Evolutionary conservation across 2,113 vertebrate genomes (phyloP).

Genomic region (Fulmarus glacialis): DNA sequence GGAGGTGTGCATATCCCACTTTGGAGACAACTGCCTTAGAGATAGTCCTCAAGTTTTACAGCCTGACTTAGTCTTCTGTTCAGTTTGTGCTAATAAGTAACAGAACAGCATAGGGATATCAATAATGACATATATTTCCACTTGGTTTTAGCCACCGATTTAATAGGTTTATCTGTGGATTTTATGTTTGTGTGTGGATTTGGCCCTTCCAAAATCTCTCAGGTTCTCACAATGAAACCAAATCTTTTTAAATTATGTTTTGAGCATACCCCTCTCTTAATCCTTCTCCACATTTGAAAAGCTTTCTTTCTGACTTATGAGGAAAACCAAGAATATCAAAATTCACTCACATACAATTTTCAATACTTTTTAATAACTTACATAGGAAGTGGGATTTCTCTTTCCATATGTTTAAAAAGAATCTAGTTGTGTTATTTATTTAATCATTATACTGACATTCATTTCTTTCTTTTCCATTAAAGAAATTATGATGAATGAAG

Average conservation of each 20-base stretch:
- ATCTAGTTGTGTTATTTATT: background rate
- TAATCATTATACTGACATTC: rapidly evolving
- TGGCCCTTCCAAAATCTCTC: background rate
- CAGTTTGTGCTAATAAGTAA: background rate
- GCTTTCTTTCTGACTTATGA: background rate
- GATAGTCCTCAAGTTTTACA: background rate
- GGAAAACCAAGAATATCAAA: background rate
- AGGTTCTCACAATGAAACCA: background rate
- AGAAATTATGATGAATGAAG: background rate
- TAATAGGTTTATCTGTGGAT: background rate
- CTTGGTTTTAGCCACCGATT: background rate
- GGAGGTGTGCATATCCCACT: rapidly evolving
- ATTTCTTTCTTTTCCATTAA: background rate
- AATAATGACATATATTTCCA: background rate
- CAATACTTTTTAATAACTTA: background rate
- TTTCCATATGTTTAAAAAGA: background rate
- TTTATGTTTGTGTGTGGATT: background rate
- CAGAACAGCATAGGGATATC: background rate
- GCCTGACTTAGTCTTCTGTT: background rate
- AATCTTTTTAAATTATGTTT: background rate
- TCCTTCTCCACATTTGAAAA: background rate
- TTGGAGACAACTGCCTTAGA: background rate
- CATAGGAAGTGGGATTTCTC: background rate
- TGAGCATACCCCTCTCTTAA: background rate
- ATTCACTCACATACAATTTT: background rate